phyloP scores from a whole-genome alignment of 2,888 invertebrate genomes.

The Quadroppia sp. region DNA sequence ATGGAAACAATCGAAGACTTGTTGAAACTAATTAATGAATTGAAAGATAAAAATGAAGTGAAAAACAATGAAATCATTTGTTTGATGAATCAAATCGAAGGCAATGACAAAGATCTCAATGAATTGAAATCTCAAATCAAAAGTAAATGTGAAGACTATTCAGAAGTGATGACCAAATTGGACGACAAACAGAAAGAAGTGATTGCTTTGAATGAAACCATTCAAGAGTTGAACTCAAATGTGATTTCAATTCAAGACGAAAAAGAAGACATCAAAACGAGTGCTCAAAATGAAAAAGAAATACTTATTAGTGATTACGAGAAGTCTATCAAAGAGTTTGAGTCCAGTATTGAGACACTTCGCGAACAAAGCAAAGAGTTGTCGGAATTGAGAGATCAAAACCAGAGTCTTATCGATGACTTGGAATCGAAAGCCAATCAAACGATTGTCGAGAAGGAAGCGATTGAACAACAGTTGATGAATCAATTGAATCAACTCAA shows the following conservation, averaged over 20 bases:
- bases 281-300: neutral
- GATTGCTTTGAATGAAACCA: neutral
- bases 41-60: neutral
- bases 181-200: too few species aligned
- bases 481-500: neutral
- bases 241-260: neutral
- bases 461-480: neutral
- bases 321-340: neutral
- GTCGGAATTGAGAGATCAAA: neutral
- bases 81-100: neutral
- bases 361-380: neutral
- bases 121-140: neutral
- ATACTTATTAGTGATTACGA: slow-evolving; percentile 5
- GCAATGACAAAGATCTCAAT: neutral
- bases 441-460: neutral
- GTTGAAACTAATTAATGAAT: neutral
- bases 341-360: neutral
- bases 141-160: too few species aligned
- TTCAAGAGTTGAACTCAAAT: neutral
- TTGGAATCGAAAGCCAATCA: slow-evolving; percentile 9
- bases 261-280: neutral
- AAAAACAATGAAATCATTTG: neutral
- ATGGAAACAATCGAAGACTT: neutral
- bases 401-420: neutral
- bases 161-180: too few species aligned